phyloP scores from a whole-genome alignment of 2,888 invertebrate genomes.

The Agapetus fuscipes region DNA sequence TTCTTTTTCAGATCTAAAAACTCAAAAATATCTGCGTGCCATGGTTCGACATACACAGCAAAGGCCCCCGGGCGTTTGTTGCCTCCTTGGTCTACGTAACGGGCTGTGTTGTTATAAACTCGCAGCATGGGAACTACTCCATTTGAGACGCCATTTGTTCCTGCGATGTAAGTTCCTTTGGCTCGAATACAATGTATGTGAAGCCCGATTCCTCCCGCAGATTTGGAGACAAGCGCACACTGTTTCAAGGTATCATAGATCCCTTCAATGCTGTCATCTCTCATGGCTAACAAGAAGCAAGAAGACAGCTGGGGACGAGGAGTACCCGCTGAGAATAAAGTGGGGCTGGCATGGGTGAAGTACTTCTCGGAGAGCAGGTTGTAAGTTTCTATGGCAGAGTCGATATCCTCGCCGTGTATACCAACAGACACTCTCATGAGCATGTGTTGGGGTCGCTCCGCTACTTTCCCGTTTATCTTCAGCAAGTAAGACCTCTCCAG shows the following conservation, averaged over 20 bases:
- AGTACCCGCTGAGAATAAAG: slow-evolving; percentile 92
- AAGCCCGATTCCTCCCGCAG: slow-evolving; percentile 94
- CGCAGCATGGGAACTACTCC: slow-evolving; percentile 93
- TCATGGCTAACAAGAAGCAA: slow-evolving; percentile 92
- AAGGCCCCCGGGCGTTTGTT: slow-evolving; percentile 97
- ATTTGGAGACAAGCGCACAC: slow-evolving; percentile 93
- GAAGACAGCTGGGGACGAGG: slow-evolving; percentile 87
- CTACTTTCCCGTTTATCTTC: slow-evolving; percentile 85
- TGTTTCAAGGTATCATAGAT: slow-evolving; percentile 87
- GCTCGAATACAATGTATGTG: slow-evolving; percentile 94
- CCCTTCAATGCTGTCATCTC: slow-evolving; percentile 90
- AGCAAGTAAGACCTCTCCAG: slow-evolving; percentile 90
- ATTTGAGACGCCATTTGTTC: slow-evolving; percentile 91
- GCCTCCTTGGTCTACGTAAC: slow-evolving; percentile 97
- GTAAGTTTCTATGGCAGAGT: slow-evolving; percentile 89
- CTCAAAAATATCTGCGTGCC: slow-evolving; percentile 96
- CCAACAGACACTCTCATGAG: slow-evolving; percentile 96
- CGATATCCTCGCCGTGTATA: slow-evolving; percentile 90
- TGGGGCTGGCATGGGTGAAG: slow-evolving; percentile 98
- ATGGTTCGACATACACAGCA: slow-evolving; percentile 96
- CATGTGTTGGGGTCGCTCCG: slow-evolving; percentile 97
- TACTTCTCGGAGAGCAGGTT: slow-evolving; percentile 89
- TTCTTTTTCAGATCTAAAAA: slow-evolving; percentile 93
- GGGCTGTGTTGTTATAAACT: slow-evolving; percentile 91
- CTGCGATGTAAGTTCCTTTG: slow-evolving; percentile 83